phyloP scores from a whole-genome alignment of 2,113 vertebrate genomes.

The Hepsetus odoe region DNA sequence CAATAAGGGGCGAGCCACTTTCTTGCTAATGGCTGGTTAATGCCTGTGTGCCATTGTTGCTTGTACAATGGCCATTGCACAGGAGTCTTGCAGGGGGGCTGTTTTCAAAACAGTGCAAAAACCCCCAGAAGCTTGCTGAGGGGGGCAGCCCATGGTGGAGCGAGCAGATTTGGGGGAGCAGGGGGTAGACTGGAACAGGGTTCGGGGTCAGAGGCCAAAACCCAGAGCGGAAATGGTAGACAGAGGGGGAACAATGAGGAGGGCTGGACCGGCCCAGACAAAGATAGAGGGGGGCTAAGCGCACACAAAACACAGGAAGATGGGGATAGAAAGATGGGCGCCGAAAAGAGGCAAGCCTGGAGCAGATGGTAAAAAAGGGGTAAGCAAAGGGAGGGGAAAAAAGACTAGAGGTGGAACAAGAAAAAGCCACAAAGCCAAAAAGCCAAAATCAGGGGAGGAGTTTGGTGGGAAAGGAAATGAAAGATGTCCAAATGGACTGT shows the following conservation, averaged over 20 bases:
- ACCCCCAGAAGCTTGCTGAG: conserved; percentile 66
- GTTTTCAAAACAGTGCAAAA: conserved; percentile 75
- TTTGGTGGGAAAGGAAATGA: conserved; percentile 5
- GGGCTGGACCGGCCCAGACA: conserved; percentile 67
- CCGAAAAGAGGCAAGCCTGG: conserved; percentile 64
- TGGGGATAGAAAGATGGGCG: conserved; percentile 73
- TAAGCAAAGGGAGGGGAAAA: conserved; percentile 54
- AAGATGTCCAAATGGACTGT: not conserved
- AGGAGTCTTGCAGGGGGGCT: conserved; percentile 73
- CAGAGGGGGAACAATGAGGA: conserved; percentile 69
- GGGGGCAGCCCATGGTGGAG: conserved; percentile 69
- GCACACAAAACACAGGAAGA: conserved; percentile 80
- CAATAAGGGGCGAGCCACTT: conserved; percentile 61
- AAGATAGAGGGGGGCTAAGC: conserved; percentile 64
- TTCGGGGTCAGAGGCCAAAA: conserved; percentile 59
- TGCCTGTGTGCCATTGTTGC: conserved; percentile 70
- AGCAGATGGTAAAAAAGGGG: conserved; percentile 74
- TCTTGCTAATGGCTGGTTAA: conserved; percentile 72
- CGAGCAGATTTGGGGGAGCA: conserved; percentile 73
- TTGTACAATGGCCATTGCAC: conserved; percentile 72
- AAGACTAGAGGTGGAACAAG: conserved; percentile 50
- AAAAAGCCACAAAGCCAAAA: conserved; percentile 29
- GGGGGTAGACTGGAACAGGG: conserved; percentile 45
- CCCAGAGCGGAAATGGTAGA: conserved; percentile 62
- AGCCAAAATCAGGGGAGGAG: conserved; percentile 41